Conservation (phyloP, 2,888 invertebrate genomes). For the Brachypterus glaber region DNA sequence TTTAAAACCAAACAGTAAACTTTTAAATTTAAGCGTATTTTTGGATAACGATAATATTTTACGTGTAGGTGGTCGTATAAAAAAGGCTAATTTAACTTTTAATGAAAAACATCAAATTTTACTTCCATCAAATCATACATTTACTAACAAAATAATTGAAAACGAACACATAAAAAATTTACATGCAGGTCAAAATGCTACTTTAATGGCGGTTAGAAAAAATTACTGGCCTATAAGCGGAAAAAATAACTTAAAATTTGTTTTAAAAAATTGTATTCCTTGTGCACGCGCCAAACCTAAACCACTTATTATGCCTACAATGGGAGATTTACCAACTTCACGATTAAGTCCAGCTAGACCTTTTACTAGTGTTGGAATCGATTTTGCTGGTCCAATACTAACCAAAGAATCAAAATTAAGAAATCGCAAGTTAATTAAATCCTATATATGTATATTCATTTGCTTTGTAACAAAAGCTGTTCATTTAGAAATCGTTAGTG, state of each 20-base stretch:
- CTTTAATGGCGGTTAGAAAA: slow-evolving; percentile 11
- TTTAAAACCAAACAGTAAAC: background rate
- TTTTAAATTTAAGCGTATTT: slow-evolving; percentile 9
- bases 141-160: slow-evolving; percentile 7
- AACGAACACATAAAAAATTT: slow-evolving; percentile 6
- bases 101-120: slow-evolving; percentile 23
- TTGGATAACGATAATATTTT: slow-evolving; percentile 16
- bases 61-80: slow-evolving; percentile 25
- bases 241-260: background rate
- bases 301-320: background rate
- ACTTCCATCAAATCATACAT: slow-evolving; percentile 15
- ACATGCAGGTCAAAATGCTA: slow-evolving; percentile 11
- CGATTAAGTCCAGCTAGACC: background rate
- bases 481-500: slow-evolving; percentile 29
- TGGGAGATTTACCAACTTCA: slow-evolving; percentile 1
- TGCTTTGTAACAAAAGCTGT: slow-evolving; percentile 26
- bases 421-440: slow-evolving; percentile 15
- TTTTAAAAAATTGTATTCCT: slow-evolving; percentile 8
- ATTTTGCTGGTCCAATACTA: slow-evolving; percentile 7
- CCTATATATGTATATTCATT: slow-evolving; percentile 25
- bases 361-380: slow-evolving; percentile 2
- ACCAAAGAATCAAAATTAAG: slow-evolving; percentile 10
- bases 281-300: slow-evolving; percentile 5
- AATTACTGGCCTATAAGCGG: slow-evolving; percentile 10
- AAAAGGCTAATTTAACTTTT: slow-evolving; percentile 16